Conservation (phyloP, 1,140 invertebrate genomes). For the Drosophila bocki region DNA sequence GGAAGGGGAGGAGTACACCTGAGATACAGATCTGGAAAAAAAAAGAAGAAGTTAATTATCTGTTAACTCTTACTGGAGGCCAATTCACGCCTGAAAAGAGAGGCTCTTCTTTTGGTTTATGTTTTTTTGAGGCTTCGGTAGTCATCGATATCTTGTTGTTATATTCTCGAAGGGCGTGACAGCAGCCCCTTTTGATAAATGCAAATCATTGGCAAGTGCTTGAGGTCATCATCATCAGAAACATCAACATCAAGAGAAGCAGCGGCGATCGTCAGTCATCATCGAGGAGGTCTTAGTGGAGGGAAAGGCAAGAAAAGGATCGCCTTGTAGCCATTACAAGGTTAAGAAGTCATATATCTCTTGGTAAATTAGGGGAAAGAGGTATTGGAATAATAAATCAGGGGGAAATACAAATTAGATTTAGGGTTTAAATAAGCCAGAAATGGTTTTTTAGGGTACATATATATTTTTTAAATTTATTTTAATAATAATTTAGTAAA, state of each 20-base stretch:
- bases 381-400: not conserved
- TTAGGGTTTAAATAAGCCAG: not conserved
- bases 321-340: conserved; percentile 9
- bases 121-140: conserved; percentile 12
- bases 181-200: conserved; percentile 32
- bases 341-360: conserved; percentile 23
- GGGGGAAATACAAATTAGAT: not conserved
- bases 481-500: no score
- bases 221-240: conserved; percentile 25
- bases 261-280: conserved; percentile 21
- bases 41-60: conserved; percentile 72
- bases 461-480: no score
- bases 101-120: not conserved
- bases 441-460: no score
- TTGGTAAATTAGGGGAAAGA: not conserved
- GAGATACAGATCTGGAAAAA: conserved; percentile 24
- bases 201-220: conserved; percentile 49
- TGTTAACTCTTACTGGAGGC: conserved; percentile 68
- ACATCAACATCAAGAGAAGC: conserved; percentile 2
- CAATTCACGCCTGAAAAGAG: conserved; percentile 60
- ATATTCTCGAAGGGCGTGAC: conserved; percentile 29
- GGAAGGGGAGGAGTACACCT: not conserved
- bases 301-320: conserved; percentile 8
- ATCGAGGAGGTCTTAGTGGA: not conserved
- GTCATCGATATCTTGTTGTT: conserved; percentile 46